Percentiles rank a stretch among this genome's conserved stretches.
These are phyloP conservation scores for Cosmia pyralina DNA, from an alignment of 2,888 invertebrate genomes.

Conservation along the genomic window DNA sequence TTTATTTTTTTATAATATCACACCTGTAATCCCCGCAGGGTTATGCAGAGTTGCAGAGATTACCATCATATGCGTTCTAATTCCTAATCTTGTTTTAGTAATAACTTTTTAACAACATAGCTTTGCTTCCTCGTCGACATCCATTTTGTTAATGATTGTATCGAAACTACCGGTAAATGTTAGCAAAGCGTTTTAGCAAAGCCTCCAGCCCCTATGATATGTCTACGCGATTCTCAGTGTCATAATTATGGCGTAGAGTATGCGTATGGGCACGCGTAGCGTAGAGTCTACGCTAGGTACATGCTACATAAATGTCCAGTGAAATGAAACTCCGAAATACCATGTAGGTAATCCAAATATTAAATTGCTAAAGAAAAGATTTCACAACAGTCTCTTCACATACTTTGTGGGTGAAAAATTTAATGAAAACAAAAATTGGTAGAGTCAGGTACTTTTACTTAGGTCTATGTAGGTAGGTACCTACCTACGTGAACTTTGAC, in stretches of 20 bases:
- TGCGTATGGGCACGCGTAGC: not conserved
- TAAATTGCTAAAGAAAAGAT: not conserved
- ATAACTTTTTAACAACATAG: not conserved
- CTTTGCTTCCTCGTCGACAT: not conserved
- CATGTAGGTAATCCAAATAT: not conserved
- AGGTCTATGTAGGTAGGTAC: not conserved
- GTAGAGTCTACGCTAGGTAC: not conserved
- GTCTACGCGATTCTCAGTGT: slow-evolving; percentile 5
- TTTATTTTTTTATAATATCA: too few relatives aligned
- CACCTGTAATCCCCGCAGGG: not conserved
- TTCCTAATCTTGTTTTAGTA: not conserved
- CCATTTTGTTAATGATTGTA: not conserved
- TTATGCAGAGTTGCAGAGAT: not conserved
- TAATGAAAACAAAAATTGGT: too few relatives aligned
- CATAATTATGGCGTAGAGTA: not conserved
- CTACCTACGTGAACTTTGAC: slow-evolving; percentile 9
- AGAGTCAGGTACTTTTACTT: too few relatives aligned
- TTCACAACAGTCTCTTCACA: not conserved
- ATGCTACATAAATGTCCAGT: not conserved
- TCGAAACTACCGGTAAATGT: too few relatives aligned
- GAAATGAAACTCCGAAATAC: not conserved
- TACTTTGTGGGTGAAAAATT: not conserved
- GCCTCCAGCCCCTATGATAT: not conserved
- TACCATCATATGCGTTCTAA: not conserved
- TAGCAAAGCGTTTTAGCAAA: not conserved